These are phyloP conservation scores for Eleginops maclovinus DNA, from an alignment of 2,113 vertebrate species.

Conservation along the genomic window DNA sequence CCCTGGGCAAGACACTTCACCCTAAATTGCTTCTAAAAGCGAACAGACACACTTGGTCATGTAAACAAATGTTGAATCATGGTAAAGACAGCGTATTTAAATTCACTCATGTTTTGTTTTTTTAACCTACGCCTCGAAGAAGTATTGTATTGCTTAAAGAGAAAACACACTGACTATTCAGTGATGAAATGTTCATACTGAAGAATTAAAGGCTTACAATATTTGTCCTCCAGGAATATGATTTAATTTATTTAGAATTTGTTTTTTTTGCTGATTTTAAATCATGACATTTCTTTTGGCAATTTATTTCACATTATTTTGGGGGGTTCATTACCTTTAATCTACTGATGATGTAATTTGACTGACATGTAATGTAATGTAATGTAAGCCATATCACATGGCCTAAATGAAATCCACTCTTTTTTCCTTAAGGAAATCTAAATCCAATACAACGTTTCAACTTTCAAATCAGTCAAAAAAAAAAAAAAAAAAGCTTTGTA, in stretches of 20 bases:
- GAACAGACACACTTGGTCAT: neutral
- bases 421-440: neutral
- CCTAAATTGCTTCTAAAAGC: no score
- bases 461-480: neutral
- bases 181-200: neutral
- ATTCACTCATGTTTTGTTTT: neutral
- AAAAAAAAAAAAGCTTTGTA: no score
- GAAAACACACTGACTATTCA: neutral
- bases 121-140: neutral
- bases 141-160: neutral
- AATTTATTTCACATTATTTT: neutral
- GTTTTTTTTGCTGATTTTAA: neutral
- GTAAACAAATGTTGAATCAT: constrained; percentile 5
- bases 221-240: neutral
- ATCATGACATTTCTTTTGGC: neutral
- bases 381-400: no score
- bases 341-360: neutral
- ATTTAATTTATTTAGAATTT: neutral
- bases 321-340: neutral
- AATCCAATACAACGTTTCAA: neutral
- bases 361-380: no score
- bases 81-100: neutral
- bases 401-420: no score
- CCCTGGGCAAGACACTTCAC: no score
- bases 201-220: neutral